phyloP scores from a whole-genome alignment of 2,888 invertebrate genomes.

The Drosophila mercatorum region DNA sequence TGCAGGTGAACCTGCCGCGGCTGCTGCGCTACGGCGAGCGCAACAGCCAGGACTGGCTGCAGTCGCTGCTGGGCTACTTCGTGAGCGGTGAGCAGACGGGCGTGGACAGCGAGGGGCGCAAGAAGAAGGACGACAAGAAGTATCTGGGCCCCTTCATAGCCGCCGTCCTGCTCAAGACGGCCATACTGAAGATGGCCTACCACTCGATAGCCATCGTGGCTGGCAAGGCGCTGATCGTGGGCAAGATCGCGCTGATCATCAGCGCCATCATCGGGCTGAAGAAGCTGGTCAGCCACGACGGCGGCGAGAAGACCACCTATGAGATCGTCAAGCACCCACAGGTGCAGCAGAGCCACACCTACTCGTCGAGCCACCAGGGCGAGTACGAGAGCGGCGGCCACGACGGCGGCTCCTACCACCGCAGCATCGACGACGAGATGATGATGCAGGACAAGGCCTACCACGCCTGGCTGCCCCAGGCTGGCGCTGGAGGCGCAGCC shows the following conservation, averaged over 20 bases:
- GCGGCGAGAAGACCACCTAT: conserved; percentile 92
- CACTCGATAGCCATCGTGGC: conserved; percentile 91
- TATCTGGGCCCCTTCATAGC: conserved; percentile 89
- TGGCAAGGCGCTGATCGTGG: conserved; percentile 92
- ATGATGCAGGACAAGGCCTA: conserved; percentile 88
- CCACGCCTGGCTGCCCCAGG: conserved; percentile 85
- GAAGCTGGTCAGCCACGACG: conserved; percentile 89
- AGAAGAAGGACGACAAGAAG: conserved; percentile 87
- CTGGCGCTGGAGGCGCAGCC: conserved; percentile 22
- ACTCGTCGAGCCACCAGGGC: conserved; percentile 89
- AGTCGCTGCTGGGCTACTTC: conserved; percentile 84
- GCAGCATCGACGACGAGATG: conserved; percentile 86
- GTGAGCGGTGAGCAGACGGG: conserved; percentile 29
- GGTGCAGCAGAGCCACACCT: conserved; percentile 91
- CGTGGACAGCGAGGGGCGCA: conserved; percentile 86
- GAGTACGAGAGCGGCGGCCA: conserved; percentile 87
- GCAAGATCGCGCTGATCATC: conserved; percentile 92
- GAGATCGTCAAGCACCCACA: conserved; percentile 95
- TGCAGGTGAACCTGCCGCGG: conserved; percentile 86
- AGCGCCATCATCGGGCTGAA: conserved; percentile 92
- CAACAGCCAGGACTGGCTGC: conserved; percentile 82
- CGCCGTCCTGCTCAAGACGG: conserved; percentile 89
- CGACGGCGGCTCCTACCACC: conserved; percentile 87
- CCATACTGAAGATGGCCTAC: conserved; percentile 90
- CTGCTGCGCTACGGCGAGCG: conserved; percentile 85